Evolutionary conservation across 2,888 invertebrate genomes (phyloP).

Genomic region (Euproctis similis): DNA sequence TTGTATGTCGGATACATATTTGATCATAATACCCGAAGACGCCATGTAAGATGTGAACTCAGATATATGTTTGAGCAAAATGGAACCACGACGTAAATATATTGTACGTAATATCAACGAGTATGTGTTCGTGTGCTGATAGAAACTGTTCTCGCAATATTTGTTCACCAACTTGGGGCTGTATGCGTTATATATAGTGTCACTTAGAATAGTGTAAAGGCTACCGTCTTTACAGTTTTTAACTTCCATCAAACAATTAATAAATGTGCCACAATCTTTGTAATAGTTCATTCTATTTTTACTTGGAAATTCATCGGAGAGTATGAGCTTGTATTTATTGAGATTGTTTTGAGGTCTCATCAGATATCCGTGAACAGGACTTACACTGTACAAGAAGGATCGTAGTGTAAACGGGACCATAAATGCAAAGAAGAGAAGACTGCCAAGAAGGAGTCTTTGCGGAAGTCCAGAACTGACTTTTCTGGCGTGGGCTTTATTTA

Average conservation of each 20-base stretch:
- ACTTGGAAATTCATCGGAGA: conserved; percentile 2
- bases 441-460: conserved; percentile 19
- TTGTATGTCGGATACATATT: conserved; percentile 11
- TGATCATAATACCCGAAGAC: conserved; percentile 20
- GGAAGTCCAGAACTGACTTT: conserved; percentile 16
- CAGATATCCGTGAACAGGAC: conserved; percentile 25
- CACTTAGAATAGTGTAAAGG: conserved; percentile 23
- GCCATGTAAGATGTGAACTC: conserved; percentile 8
- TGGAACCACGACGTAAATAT: conserved; percentile 33
- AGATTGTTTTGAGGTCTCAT: conserved; percentile 14
- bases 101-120: conserved; percentile 17
- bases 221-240: conserved; percentile 10
- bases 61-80: conserved; percentile 13
- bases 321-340: conserved; percentile 8
- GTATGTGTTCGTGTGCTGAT: conserved; percentile 21
- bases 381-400: conserved; percentile 25
- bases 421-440: conserved; percentile 26
- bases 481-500: conserved; percentile 21
- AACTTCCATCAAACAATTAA: conserved; percentile 25
- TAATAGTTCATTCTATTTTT: background rate
- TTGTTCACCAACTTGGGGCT: conserved; percentile 14
- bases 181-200: conserved; percentile 10
- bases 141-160: conserved; percentile 17
- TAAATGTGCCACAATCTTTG: conserved; percentile 16
- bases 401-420: conserved; percentile 30